Conservation (phyloP, 2,888 invertebrate genomes). For the Villa cingulata region DNA sequence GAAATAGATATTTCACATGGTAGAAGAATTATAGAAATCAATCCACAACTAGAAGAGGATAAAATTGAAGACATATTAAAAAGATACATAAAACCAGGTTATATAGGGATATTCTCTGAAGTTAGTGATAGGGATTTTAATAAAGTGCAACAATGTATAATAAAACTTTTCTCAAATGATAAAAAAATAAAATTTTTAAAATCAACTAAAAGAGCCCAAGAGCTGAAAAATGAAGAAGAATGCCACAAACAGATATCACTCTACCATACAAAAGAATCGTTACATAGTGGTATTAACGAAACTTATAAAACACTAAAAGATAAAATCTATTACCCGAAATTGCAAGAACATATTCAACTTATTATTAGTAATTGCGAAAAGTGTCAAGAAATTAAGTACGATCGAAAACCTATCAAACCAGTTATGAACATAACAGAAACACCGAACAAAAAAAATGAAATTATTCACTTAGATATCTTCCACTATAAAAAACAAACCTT, state of each 20-base stretch:
- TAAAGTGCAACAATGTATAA: conserved; percentile 9
- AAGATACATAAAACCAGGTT: conserved; percentile 5
- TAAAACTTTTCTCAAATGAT: conserved; percentile 6
- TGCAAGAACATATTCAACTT: conserved; percentile 9
- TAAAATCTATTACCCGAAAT: conserved; percentile 11
- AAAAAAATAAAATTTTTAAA: conserved; percentile 6
- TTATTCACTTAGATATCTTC: conserved; percentile 4
- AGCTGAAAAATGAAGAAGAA: conserved; percentile 9
- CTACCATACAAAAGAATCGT: conserved; percentile 12
- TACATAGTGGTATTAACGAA: too few relatives aligned
- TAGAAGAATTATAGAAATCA: conserved; percentile 9
- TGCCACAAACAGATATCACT: conserved; percentile 9
- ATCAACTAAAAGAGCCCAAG: conserved; percentile 4
- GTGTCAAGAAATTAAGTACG: conserved; percentile 5
- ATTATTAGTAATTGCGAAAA: conserved; percentile 10
- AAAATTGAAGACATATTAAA: conserved; percentile 8
- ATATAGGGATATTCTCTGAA: conserved; percentile 6
- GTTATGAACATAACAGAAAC: conserved; percentile 5
- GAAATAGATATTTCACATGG: conserved; percentile 2
- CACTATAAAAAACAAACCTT: conserved; percentile 1
- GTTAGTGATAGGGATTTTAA: conserved; percentile 7
- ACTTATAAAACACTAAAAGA: conserved; percentile 10
- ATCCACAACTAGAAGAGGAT: conserved; percentile 1
- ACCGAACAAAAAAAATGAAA: conserved; percentile 4
- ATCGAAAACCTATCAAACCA: conserved; percentile 4